phyloP scores from a whole-genome alignment of 53 echinoderm and acorn worm species.

The Pentamera pediparva region DNA sequence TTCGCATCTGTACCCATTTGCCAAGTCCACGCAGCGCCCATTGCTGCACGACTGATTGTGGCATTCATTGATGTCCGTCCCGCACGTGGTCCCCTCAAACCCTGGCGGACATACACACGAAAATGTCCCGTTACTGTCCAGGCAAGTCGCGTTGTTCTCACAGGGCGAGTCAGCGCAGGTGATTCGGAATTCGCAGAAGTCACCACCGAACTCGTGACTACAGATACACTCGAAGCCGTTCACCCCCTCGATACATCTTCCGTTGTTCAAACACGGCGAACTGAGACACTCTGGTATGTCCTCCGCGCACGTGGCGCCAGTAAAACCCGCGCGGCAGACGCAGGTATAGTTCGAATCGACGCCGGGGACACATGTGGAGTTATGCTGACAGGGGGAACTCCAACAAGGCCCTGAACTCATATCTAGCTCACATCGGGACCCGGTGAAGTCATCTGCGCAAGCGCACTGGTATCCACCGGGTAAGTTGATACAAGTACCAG shows the following conservation, averaged over 20 bases:
- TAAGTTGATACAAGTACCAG: slow-evolving; percentile 12
- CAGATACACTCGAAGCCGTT: slow-evolving; percentile 32
- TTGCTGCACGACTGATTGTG: neutral
- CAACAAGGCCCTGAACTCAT: slow-evolving; percentile 32
- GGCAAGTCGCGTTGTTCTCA: slow-evolving; percentile 3
- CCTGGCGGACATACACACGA: neutral
- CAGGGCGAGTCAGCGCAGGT: slow-evolving; percentile 40
- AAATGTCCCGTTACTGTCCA: neutral
- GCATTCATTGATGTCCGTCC: neutral
- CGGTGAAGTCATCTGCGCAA: slow-evolving; percentile 44
- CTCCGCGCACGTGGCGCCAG: slow-evolving; percentile 43
- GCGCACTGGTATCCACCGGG: slow-evolving; percentile 36
- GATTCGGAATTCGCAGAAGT: slow-evolving; percentile 24
- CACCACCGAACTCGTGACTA: slow-evolving; percentile 16
- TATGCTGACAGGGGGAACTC: slow-evolving; percentile 48
- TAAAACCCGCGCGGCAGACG: slow-evolving; percentile 45
- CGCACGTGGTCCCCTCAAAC: neutral
- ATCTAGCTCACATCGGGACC: slow-evolving; percentile 37
- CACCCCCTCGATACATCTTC: slow-evolving; percentile 1
- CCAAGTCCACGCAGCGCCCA: neutral
- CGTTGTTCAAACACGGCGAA: slow-evolving; percentile 56
- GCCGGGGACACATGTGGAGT: slow-evolving; percentile 38
- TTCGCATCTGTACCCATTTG: slow-evolving; percentile 7
- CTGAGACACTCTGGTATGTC: slow-evolving; percentile 51
- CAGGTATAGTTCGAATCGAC: slow-evolving; percentile 31